Percentiles rank a stretch among this genome's conserved stretches.
These are phyloP conservation scores for Gryllus longicercus DNA, from an alignment of 2,888 invertebrate species.

Conservation along the genomic window DNA sequence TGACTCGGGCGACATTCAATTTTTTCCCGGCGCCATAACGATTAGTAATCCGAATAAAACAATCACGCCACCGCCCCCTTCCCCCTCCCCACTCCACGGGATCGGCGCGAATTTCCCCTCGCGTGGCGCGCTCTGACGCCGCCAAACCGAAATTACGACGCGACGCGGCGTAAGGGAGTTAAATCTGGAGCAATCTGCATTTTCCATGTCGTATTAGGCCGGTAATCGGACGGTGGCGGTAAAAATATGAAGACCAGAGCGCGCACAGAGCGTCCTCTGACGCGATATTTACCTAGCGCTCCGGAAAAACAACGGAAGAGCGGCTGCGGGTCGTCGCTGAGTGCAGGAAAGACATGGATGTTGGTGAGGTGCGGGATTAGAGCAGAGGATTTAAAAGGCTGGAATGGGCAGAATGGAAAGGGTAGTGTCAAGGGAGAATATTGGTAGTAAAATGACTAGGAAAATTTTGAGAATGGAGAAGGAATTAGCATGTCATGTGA, in stretches of 20 bases:
- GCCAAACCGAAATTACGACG: slow-evolving; percentile 1
- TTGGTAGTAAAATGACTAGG: too few relatives aligned
- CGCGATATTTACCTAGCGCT: neutral
- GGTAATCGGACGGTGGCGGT: neutral
- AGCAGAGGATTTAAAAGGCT: neutral
- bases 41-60: slow-evolving; percentile 8
- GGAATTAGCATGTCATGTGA: too few relatives aligned
- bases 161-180: neutral
- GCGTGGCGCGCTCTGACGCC: neutral
- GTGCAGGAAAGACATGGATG: neutral
- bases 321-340: neutral
- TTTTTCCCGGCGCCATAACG: slow-evolving; percentile 17
- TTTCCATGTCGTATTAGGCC: slow-evolving; percentile 17
- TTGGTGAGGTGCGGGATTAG: neutral
- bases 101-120: neutral
- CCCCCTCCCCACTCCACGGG: neutral
- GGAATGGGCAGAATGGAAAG: too few relatives aligned
- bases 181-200: slow-evolving; percentile 17
- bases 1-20: neutral
- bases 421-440: too few relatives aligned
- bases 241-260: slow-evolving; percentile 3
- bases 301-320: neutral
- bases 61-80: neutral
- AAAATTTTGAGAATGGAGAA: too few relatives aligned
- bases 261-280: neutral